A percentile compares a stretch with the other conserved stretches of the same genome.
Evolutionary conservation across 2,113 vertebrate genomes (phyloP).

Genomic region (Montifringilla adamsi): DNA sequence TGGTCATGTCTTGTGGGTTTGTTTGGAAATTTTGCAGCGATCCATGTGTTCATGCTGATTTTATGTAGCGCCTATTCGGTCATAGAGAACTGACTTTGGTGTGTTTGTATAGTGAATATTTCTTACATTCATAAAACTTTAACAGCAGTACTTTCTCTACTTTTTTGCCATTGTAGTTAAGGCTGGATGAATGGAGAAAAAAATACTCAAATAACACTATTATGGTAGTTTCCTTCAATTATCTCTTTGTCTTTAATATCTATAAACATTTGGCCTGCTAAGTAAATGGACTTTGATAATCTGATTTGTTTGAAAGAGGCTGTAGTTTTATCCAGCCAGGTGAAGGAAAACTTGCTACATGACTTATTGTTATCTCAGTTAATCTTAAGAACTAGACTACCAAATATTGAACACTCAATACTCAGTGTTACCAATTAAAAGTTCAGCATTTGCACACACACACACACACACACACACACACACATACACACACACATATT

Average conservation of each 20-base stretch:
- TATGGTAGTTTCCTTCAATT: background rate
- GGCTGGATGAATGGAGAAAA: background rate
- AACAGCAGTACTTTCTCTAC: background rate
- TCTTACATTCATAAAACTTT: background rate
- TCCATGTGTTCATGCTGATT: background rate
- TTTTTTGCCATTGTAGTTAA: background rate
- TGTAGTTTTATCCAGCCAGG: background rate
- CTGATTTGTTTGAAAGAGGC: background rate
- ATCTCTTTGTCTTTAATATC: background rate
- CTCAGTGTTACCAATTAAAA: background rate
- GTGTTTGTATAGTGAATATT: background rate
- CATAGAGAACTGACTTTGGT: background rate
- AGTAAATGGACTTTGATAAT: background rate
- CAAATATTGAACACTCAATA: background rate
- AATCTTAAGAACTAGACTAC: background rate
- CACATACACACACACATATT: background rate
- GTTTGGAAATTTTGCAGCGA: background rate
- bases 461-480: background rate
- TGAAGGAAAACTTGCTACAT: background rate
- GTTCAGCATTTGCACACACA: background rate
- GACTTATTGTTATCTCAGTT: background rate
- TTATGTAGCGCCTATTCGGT: background rate
- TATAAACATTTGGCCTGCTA: background rate
- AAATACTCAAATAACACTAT: background rate
- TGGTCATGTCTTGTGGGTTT: background rate